A percentile compares a stretch with the other conserved stretches of the same genome.
These are phyloP conservation scores for Dromococcyx pavoninus DNA, from an alignment of 2,797 vertebrate genomes.

Conservation along the genomic window DNA sequence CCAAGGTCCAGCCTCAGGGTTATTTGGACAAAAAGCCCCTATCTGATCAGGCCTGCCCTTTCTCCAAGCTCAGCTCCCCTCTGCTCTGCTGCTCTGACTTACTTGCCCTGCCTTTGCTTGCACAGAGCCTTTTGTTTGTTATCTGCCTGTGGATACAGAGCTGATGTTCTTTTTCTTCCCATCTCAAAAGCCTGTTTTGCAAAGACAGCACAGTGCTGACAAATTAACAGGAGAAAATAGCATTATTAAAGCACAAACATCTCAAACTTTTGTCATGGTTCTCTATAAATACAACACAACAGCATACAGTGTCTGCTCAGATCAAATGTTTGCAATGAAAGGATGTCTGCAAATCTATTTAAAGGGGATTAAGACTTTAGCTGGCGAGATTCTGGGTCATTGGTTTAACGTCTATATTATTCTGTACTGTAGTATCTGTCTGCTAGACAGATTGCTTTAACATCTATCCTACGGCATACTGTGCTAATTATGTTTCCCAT, in stretches of 20 bases:
- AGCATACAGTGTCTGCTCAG: conserved; percentile 10
- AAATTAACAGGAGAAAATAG: conserved; percentile 20
- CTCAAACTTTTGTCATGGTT: conserved; percentile 48
- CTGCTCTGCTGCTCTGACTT: background rate
- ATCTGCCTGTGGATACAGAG: background rate
- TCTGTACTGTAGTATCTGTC: conserved; percentile 53
- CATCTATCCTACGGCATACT: conserved; percentile 9
- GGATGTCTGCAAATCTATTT: conserved; percentile 53
- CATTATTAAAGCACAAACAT: conserved; percentile 43
- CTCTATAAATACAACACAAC: conserved; percentile 59
- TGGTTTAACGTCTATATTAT: conserved; percentile 58
- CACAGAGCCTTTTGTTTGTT: background rate
- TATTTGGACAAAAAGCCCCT: background rate
- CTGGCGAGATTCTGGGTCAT: conserved; percentile 58
- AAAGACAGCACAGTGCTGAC: conserved; percentile 24
- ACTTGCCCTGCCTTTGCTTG: background rate
- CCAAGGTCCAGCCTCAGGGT: background rate
- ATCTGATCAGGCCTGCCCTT: background rate
- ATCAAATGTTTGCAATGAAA: conserved; percentile 47
- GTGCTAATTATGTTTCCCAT: conserved; percentile 20
- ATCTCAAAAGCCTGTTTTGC: background rate
- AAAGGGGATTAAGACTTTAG: conserved; percentile 63
- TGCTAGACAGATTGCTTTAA: conserved; percentile 44
- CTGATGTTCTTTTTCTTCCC: background rate
- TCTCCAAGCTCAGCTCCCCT: background rate